A percentile compares a stretch with the other conserved stretches of the same genome.
Evolutionary conservation across 2,797 vertebrate genomes (phyloP).

Genomic region (Galaxias olidus): DNA sequence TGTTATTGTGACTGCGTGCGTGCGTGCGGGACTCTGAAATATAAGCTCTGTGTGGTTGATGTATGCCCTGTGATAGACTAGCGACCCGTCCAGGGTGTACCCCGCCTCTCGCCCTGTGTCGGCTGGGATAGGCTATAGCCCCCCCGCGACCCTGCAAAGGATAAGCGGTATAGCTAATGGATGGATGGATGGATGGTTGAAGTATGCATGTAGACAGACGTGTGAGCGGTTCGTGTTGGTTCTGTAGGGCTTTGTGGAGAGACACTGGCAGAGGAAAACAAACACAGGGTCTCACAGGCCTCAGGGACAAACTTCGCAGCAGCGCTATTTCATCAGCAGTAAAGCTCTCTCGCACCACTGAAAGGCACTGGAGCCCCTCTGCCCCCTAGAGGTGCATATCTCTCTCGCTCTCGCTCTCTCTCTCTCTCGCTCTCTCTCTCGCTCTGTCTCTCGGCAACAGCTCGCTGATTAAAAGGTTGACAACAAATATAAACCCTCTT

Average conservation of each 20-base stretch:
- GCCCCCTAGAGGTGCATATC: conserved; percentile 17
- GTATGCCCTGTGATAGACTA: no score
- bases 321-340: conserved; percentile 23
- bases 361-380: background rate
- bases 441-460: conserved; percentile 52
- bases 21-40: conserved; percentile 10
- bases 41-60: no score
- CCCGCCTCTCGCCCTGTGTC: no score
- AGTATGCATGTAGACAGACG: background rate
- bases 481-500: conserved; percentile 55
- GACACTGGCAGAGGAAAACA: conserved; percentile 40
- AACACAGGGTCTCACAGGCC: conserved; percentile 40
- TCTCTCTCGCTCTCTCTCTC: conserved; percentile 24
- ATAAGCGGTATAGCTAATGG: no score
- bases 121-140: no score
- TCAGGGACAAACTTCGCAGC: conserved; percentile 55
- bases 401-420: conserved; percentile 14
- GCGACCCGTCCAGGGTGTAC: no score
- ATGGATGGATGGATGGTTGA: no score
- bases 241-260: conserved; percentile 6
- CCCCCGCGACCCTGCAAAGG: no score
- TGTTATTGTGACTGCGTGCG: conserved; percentile 17
- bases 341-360: background rate
- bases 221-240: background rate
- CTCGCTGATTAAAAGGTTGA: conserved; percentile 62